Percentiles rank a stretch among this genome's conserved stretches.
phyloP scores from a whole-genome alignment of 2,797 vertebrate species.

The Melopsittacus undulatus region DNA sequence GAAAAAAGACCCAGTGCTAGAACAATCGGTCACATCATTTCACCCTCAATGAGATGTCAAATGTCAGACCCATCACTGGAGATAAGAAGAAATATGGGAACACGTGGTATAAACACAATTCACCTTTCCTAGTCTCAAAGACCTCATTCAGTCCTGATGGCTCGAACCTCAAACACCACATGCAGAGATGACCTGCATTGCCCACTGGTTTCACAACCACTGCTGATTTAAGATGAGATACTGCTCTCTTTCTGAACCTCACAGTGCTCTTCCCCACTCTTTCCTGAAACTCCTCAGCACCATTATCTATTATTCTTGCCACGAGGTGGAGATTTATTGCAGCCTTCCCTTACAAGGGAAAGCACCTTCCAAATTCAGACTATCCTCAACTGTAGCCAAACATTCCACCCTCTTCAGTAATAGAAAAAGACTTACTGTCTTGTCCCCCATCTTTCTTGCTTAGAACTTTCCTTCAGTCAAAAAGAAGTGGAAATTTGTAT shows the following conservation, averaged over 20 bases:
- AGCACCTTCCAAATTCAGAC: background rate
- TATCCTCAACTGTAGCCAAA: background rate
- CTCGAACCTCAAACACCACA: background rate
- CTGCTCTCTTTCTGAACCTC: background rate
- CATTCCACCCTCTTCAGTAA: background rate
- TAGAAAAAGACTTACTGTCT: background rate
- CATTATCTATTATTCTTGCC: background rate
- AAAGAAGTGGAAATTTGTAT: background rate
- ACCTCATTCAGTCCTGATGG: background rate
- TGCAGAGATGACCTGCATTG: background rate
- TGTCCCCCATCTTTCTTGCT: background rate
- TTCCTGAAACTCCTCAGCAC: background rate
- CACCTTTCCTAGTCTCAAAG: background rate
- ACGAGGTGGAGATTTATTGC: background rate
- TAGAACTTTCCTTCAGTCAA: background rate
- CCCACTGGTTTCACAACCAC: background rate
- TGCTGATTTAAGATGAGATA: background rate
- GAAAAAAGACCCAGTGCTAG: background rate
- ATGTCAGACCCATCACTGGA: background rate
- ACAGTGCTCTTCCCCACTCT: too few species aligned
- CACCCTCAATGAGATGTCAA: background rate
- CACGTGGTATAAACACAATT: accelerated
- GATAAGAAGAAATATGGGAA: background rate
- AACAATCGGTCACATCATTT: background rate
- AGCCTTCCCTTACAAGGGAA: background rate